phyloP scores from a whole-genome alignment of 2,888 invertebrate genomes.

The Acheta domesticus region DNA sequence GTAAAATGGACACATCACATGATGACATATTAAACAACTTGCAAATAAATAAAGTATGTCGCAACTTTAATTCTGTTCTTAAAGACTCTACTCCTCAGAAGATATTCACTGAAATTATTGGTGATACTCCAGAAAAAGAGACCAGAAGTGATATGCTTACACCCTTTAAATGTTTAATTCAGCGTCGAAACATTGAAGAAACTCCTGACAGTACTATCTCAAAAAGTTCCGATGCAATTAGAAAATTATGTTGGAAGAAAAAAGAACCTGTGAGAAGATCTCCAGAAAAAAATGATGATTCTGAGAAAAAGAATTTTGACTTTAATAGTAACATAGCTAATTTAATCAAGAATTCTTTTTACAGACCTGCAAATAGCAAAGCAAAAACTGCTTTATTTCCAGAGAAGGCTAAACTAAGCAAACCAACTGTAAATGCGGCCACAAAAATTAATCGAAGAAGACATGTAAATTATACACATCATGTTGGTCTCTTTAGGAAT shows the following conservation, averaged over 20 bases:
- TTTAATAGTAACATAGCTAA: slow-evolving; percentile 35
- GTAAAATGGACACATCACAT: slow-evolving; percentile 37
- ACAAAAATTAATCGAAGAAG: background rate
- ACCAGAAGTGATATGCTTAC: background rate
- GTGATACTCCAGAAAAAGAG: background rate
- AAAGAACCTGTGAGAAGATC: background rate
- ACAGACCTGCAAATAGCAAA: slow-evolving; percentile 35
- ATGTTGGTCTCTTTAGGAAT: slow-evolving; percentile 22
- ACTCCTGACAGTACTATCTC: background rate
- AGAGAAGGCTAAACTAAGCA: background rate
- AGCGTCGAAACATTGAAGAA: background rate
- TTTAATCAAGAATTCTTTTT: slow-evolving; percentile 44
- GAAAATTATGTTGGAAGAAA: slow-evolving; percentile 7
- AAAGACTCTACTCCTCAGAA: background rate
- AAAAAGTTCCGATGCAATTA: background rate
- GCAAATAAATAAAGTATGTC: slow-evolving; percentile 38
- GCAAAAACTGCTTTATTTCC: background rate
- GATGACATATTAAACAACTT: slow-evolving; percentile 36
- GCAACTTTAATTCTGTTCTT: background rate
- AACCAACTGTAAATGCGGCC: background rate
- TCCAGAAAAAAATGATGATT: background rate
- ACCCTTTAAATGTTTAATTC: background rate
- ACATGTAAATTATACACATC: background rate
- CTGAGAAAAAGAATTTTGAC: background rate
- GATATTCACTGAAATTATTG: background rate